These are phyloP conservation scores for Condylura cristata DNA, from an alignment of 2,113 vertebrate species.

Conservation along the genomic window DNA sequence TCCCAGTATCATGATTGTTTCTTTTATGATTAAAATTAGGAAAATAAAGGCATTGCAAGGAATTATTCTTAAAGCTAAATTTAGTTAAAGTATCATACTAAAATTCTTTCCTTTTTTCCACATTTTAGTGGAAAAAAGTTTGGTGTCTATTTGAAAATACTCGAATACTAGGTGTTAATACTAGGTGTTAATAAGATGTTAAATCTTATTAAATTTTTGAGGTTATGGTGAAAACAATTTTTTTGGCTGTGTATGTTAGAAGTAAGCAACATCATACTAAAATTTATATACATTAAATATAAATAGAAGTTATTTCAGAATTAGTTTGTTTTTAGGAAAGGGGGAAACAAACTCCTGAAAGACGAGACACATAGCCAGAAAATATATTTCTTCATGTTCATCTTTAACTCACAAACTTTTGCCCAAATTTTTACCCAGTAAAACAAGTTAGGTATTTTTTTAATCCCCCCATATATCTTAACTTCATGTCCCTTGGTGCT, in stretches of 20 bases:
- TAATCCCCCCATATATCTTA: not conserved
- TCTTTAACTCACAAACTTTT: not conserved
- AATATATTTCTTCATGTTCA: not conserved
- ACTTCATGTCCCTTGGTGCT: not conserved
- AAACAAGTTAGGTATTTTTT: not conserved
- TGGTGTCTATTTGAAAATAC: not conserved
- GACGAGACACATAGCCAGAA: not conserved
- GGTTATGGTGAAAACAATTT: not conserved
- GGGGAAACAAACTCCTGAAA: not conserved
- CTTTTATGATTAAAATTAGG: conserved; percentile 22
- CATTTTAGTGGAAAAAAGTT: not conserved
- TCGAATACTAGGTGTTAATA: not conserved
- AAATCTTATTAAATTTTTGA: too few relatives aligned
- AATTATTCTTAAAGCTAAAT: not conserved
- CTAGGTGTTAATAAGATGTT: too few relatives aligned
- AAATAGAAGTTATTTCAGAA: not conserved
- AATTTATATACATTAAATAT: not conserved
- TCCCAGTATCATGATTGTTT: not conserved
- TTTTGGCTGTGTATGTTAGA: not conserved
- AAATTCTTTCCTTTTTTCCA: not conserved
- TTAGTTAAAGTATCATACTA: not conserved
- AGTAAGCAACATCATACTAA: conserved; percentile 1
- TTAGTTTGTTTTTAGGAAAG: not conserved
- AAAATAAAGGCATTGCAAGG: not conserved
- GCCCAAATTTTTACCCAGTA: not conserved